These are phyloP conservation scores for Rhogogaster chlorosoma DNA, from an alignment of 2,888 invertebrate genomes.

Conservation along the genomic window DNA sequence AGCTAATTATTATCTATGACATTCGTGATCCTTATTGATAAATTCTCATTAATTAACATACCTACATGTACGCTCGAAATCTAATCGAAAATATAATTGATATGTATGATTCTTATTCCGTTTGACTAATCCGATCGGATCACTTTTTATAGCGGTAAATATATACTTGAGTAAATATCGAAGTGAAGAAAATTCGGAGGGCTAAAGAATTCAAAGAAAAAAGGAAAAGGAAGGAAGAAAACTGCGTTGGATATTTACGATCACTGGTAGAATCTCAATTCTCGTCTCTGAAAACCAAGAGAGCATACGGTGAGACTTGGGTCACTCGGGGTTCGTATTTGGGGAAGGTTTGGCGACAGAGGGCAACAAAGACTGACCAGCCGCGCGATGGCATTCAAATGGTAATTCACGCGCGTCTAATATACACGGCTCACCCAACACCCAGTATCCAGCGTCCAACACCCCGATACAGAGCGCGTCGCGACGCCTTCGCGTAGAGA, in stretches of 20 bases:
- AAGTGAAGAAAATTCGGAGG: background rate
- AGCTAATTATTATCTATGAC: slow-evolving; percentile 3
- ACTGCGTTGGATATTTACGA: background rate
- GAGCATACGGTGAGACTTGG: slow-evolving; percentile 10
- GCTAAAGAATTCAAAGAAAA: background rate
- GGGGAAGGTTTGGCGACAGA: slow-evolving; percentile 52
- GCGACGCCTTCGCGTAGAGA: slow-evolving; percentile 56
- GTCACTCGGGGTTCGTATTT: slow-evolving; percentile 40
- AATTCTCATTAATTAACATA: background rate
- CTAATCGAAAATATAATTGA: background rate
- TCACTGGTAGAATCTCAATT: background rate
- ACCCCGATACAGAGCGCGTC: slow-evolving; percentile 37
- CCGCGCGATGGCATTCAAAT: slow-evolving; percentile 70
- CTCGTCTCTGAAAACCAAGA: background rate
- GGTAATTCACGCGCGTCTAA: slow-evolving; percentile 74
- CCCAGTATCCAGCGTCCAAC: slow-evolving; percentile 30
- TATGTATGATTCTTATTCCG: background rate
- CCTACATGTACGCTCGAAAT: background rate
- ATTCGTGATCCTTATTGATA: background rate
- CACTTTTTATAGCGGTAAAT: background rate
- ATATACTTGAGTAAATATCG: background rate
- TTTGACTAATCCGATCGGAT: background rate
- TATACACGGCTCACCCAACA: slow-evolving; percentile 62
- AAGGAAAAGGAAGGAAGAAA: background rate
- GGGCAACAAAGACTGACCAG: slow-evolving; percentile 71